Base-by-base conservation (phyloP, 2,888 invertebrate species). In the Orthonevra nobilis region DNA sequence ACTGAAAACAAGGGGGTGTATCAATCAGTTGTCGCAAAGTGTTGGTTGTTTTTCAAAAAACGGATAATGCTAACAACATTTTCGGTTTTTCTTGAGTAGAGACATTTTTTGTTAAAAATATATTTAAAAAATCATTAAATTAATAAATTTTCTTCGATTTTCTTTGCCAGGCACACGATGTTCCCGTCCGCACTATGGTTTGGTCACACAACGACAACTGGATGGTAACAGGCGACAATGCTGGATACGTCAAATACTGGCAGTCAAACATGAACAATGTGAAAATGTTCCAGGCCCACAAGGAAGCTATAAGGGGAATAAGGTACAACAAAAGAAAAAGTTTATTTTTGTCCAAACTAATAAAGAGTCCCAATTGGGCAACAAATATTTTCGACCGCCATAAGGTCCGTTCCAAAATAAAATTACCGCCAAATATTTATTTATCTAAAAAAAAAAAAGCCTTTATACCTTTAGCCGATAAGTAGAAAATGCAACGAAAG, bases 211-310 rank as follows among this genome's bases (percentile, higher is more conserved):
- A 97, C 86, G 99, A 99, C 90, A 95, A 96, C 84, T 99, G 99
- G 99, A 98, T 99, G 97, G 96, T 99, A 75, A 99, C 99, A 0
- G 99, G 97, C 15, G 99, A 99, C 90, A 98, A 99, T 89, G 95
- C 95, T 54, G 99, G 99, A 74, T 99, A 96, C 89, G 97, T 99
- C 82, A 99, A 99, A 88, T 99, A 99, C 90, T 99, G 99, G 99
- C 99, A 99, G 91, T 97, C 98, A 84, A 99, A 99, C 90, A 99
- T 99, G 99, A 99, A 99, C 91, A 99, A 99, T 91, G 99, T 99
- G 69, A 99, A 99, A 92, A 99, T 99, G 98, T 99, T 97, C 91
- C 99, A 99, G 90, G 99, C 99, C 66, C 99, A 99, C 90, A 99
- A 99, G 93, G 99, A 99, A 92, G 97, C 99, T 83, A 95, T 99